A percentile compares a stretch with the other conserved stretches of the same genome.
Evolutionary conservation across 2,113 vertebrate genomes (phyloP).

Genomic region (Eclectus roratus): DNA sequence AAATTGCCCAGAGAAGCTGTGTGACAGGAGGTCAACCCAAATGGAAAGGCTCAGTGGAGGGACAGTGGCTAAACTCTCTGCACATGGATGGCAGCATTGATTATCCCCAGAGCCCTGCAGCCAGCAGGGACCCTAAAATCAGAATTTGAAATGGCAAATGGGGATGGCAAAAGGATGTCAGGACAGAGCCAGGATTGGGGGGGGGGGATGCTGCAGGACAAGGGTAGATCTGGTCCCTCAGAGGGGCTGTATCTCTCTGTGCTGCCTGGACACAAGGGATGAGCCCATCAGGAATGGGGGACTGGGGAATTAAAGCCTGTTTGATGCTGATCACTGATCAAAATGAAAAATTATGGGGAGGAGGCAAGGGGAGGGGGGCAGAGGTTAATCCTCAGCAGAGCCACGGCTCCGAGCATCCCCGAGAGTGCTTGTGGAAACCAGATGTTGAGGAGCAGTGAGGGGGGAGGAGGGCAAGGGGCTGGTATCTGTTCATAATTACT

Average conservation of each 20-base stretch:
- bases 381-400: conserved; percentile 6
- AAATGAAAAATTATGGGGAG: neutral
- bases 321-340: neutral
- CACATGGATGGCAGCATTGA: fast-evolving
- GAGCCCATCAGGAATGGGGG: neutral
- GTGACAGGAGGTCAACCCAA: neutral
- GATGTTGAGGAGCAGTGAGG: conserved; percentile 78
- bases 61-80: neutral
- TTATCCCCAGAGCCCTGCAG: neutral
- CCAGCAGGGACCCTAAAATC: neutral
- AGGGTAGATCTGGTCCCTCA: too few relatives aligned
- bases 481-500: conserved; percentile 90
- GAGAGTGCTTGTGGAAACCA: conserved; percentile 83
- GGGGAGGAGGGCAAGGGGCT: conserved; percentile 13
- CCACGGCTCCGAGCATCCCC: neutral
- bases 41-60: neutral
- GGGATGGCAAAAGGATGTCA: fast-evolving
- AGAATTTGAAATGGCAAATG: neutral
- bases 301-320: neutral
- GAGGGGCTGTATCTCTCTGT: neutral
- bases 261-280: fast-evolving
- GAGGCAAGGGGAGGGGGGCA: neutral
- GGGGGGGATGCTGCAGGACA: neutral
- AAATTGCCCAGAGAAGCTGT: neutral
- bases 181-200: neutral